These are phyloP conservation scores for Crotalus helleri DNA, from an alignment of 2,113 vertebrate species.

Conservation along the genomic window DNA sequence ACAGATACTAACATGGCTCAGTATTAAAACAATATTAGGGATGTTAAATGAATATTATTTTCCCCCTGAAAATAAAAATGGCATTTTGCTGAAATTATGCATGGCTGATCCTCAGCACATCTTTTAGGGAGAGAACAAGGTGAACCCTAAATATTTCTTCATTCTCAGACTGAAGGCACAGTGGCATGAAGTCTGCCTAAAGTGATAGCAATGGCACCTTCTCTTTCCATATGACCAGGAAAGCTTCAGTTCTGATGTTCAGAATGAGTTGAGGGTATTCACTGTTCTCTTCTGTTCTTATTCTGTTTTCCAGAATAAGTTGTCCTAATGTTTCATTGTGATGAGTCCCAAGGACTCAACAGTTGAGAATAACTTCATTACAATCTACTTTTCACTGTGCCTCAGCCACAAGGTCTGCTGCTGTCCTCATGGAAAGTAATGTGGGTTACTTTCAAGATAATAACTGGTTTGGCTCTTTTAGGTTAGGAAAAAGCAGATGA, in stretches of 20 bases:
- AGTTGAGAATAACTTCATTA: not conserved
- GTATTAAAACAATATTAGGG: not conserved
- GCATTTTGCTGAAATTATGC: not conserved
- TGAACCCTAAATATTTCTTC: not conserved
- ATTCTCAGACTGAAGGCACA: not conserved
- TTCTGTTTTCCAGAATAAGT: not conserved
- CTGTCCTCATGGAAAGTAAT: not conserved
- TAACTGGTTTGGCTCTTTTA: not conserved
- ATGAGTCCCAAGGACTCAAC: not conserved
- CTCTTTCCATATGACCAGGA: not conserved
- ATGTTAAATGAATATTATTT: not conserved
- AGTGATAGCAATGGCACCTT: not conserved
- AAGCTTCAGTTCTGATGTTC: not conserved
- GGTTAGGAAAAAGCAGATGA: too few species aligned
- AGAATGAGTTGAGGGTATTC: not conserved
- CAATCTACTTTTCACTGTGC: not conserved
- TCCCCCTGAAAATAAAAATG: not conserved
- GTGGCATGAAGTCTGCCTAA: not conserved
- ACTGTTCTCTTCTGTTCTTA: not conserved
- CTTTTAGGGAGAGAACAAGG: not conserved
- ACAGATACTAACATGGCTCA: not conserved
- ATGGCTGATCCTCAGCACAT: not conserved
- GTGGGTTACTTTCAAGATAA: not conserved
- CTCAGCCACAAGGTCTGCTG: not conserved
- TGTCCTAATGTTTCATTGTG: not conserved